A percentile compares a stretch with the other conserved stretches of the same genome.
phyloP scores from a whole-genome alignment of 1,140 invertebrate species.

The Penaeus japonicus region DNA sequence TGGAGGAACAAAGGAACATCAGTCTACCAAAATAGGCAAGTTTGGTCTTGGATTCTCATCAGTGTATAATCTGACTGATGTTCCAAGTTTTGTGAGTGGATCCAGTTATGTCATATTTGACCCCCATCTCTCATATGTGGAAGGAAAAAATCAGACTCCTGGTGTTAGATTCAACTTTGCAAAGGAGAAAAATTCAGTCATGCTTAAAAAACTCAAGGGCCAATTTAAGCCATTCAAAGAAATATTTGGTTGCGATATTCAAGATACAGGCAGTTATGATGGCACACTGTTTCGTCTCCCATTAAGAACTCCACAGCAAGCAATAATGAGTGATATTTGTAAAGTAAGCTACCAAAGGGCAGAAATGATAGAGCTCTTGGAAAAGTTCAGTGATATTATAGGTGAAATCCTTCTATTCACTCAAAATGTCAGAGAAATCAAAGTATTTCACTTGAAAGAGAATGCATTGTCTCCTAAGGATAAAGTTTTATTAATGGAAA shows the following conservation, averaged over 20 bases:
- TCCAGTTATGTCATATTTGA: constrained; percentile 37
- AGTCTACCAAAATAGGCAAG: constrained; percentile 32
- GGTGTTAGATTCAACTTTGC: constrained; percentile 20
- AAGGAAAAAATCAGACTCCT: not conserved
- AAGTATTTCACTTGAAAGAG: not conserved
- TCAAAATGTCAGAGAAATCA: constrained; percentile 13
- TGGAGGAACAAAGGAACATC: constrained; percentile 14
- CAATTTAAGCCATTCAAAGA: constrained; percentile 25
- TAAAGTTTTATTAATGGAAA: not conserved
- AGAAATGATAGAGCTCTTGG: constrained; percentile 20
- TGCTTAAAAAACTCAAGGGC: constrained; percentile 18
- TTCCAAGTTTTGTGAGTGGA: constrained; percentile 24
- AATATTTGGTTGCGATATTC: constrained; percentile 32
- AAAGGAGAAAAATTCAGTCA: not conserved
- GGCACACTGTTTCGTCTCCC: constrained; percentile 33
- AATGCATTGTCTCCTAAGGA: not conserved
- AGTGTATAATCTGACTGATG: constrained; percentile 35
- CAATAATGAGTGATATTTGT: constrained; percentile 10
- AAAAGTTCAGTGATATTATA: constrained; percentile 20
- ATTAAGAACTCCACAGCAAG: constrained; percentile 14
- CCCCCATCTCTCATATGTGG: constrained; percentile 19
- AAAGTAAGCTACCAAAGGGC: not conserved
- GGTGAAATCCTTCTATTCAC: constrained; percentile 39
- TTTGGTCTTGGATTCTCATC: constrained; percentile 39
- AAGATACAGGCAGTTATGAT: not conserved